Conservation (phyloP, 2,888 invertebrate species). For the Seira musarum region DNA sequence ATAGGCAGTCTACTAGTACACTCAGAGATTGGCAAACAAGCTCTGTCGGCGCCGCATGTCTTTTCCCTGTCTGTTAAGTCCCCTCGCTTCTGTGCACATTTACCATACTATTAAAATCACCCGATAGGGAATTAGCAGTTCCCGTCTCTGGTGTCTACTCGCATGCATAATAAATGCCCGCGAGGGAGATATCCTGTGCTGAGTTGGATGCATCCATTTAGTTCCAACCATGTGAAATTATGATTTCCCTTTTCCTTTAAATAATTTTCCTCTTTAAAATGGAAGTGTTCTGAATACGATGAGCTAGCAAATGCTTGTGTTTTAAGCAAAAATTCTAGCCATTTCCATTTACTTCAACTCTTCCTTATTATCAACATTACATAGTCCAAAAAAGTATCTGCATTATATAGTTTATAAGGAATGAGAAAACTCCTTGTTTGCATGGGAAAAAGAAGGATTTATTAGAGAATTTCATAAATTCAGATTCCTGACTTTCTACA, state of each 20-base stretch:
- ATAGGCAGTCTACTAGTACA: too few species aligned
- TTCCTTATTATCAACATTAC: too few species aligned
- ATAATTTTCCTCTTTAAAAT: not conserved
- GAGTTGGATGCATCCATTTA: constrained; percentile 53
- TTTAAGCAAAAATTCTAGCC: not conserved
- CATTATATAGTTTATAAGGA: too few species aligned
- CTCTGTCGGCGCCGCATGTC: constrained; percentile 29
- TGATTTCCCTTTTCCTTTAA: constrained; percentile 13
- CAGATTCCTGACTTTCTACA: constrained; percentile 53
- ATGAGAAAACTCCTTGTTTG: not conserved
- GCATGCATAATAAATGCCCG: constrained; percentile 60
- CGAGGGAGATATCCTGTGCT: constrained; percentile 53
- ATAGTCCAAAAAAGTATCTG: too few species aligned
- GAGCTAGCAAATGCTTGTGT: not conserved
- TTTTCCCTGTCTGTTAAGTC: constrained; percentile 33
- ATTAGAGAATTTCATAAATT: constrained; percentile 58
- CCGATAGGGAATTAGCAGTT: constrained; percentile 59
- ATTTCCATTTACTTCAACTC: not conserved
- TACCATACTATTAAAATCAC: constrained; percentile 40
- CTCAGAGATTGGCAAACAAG: too few species aligned
- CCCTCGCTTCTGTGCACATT: not conserved
- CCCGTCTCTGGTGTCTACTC: constrained; percentile 56
- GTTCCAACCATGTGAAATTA: constrained; percentile 26
- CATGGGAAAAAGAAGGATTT: constrained; percentile 36
- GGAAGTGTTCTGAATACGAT: not conserved